Percentiles rank a stretch among this genome's conserved stretches.
Conservation (phyloP, 2,888 invertebrate species). For the Chrysopilus asiliformis region DNA sequence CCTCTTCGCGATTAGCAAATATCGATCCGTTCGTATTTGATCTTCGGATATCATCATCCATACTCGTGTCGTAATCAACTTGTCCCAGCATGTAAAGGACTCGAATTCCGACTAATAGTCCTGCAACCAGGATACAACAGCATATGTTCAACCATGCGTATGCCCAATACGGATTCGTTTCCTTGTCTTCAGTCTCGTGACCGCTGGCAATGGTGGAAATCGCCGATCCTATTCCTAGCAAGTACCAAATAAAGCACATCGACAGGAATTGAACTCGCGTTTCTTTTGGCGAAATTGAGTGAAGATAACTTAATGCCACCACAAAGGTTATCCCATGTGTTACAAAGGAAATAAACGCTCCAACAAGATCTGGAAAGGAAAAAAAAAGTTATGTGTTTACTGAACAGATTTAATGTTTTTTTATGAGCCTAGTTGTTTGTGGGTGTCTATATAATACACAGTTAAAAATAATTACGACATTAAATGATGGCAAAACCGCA, state of each 20-base stretch:
- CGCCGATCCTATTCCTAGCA: constrained; percentile 25
- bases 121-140: constrained; percentile 19
- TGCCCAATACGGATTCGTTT: constrained; percentile 18
- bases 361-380: constrained; percentile 23
- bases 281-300: constrained; percentile 23
- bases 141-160: constrained; percentile 27
- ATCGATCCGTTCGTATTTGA: constrained; percentile 28
- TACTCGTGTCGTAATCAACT: constrained; percentile 25
- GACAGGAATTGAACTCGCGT: constrained; percentile 24
- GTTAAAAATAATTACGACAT: too few species aligned
- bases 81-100: constrained; percentile 24
- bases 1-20: constrained; percentile 25
- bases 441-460: too few species aligned
- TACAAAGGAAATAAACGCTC: constrained; percentile 27
- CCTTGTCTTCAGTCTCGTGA: constrained; percentile 11
- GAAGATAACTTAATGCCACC: constrained; percentile 25
- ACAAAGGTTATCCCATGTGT: constrained; percentile 28
- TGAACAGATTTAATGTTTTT: not conserved
- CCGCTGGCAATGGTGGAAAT: constrained; percentile 23
- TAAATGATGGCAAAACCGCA: too few species aligned
- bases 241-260: constrained; percentile 24
- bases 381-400: not conserved
- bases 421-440: too few species aligned
- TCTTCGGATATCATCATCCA: constrained; percentile 28
- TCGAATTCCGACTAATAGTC: constrained; percentile 22